phyloP scores from a whole-genome alignment of 2,888 invertebrate genomes.

The Drosophila atripex region DNA sequence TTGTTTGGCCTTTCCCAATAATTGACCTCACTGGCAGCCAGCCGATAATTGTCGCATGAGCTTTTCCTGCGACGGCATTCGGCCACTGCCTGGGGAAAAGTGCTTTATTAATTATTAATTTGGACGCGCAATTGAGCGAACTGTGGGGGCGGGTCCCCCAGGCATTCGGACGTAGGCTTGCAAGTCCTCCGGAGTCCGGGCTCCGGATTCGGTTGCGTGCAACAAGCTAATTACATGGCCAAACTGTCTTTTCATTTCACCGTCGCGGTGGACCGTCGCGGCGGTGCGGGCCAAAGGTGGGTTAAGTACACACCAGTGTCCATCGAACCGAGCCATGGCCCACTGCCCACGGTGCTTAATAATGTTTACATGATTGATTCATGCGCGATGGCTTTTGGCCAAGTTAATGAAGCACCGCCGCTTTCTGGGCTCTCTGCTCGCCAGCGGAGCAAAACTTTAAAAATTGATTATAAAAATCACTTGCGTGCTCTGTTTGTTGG shows the following conservation, averaged over 20 bases:
- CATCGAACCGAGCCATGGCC: slow-evolving; percentile 32
- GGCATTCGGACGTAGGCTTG: slow-evolving; percentile 10
- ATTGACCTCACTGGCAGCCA: slow-evolving; percentile 58
- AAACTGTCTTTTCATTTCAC: slow-evolving; percentile 73
- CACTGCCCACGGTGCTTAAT: slow-evolving; percentile 32
- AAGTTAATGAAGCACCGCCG: slow-evolving; percentile 54
- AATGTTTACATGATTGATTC: slow-evolving; percentile 72
- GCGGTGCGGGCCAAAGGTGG: slow-evolving; percentile 8
- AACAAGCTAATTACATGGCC: slow-evolving; percentile 73
- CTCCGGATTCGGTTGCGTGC: slow-evolving; percentile 68
- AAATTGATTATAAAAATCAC: slow-evolving; percentile 57
- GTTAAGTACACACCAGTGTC: slow-evolving; percentile 37
- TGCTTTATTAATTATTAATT: slow-evolving; percentile 71
- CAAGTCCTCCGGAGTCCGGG: slow-evolving; percentile 4
- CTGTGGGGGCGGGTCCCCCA: slow-evolving; percentile 24
- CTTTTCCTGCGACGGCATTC: slow-evolving; percentile 42
- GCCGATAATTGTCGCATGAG: slow-evolving; percentile 51
- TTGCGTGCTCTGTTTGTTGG: slow-evolving; percentile 36
- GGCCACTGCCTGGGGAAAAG: slow-evolving; percentile 34
- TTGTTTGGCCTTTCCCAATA: slow-evolving; percentile 68
- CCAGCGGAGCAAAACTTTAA: slow-evolving; percentile 34
- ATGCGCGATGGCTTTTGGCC: slow-evolving; percentile 46
- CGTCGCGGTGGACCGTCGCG: slow-evolving; percentile 1
- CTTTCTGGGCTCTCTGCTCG: not conserved
- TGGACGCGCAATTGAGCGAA: slow-evolving; percentile 53